Evolutionary conservation across 2,888 invertebrate genomes (phyloP).

Genomic region (Ennomos erosarius): DNA sequence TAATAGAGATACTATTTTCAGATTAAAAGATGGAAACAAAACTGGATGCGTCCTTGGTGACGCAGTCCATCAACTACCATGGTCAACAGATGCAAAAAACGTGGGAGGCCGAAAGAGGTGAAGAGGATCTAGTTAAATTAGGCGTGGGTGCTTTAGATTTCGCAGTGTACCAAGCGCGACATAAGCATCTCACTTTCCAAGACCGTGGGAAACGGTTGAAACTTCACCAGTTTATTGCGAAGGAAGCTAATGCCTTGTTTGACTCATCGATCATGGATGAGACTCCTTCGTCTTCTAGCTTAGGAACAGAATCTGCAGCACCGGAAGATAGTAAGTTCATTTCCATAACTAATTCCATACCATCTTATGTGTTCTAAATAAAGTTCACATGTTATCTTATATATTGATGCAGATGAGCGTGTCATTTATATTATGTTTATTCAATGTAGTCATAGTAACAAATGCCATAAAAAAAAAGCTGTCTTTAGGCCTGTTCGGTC

Average conservation of each 20-base stretch:
- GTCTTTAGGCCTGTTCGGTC: no score
- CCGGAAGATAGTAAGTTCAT: slow-evolving; percentile 84
- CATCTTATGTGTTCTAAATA: no score
- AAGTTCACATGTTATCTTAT: no score
- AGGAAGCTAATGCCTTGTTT: slow-evolving; percentile 92
- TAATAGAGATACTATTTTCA: slow-evolving; percentile 26
- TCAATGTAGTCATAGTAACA: no score
- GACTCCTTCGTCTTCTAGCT: slow-evolving; percentile 75
- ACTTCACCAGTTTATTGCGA: slow-evolving; percentile 94
- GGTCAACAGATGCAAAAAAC: slow-evolving; percentile 95
- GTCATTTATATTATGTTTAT: no score
- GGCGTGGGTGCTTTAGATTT: slow-evolving; percentile 87
- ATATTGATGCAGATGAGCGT: not conserved
- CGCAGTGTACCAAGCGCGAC: slow-evolving; percentile 91
- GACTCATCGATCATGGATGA: slow-evolving; percentile 81
- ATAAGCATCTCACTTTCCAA: slow-evolving; percentile 92
- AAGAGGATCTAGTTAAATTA: slow-evolving; percentile 88
- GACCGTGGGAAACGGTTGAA: slow-evolving; percentile 93
- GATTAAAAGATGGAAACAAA: slow-evolving; percentile 67
- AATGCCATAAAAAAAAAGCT: no score
- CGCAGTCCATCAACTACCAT: slow-evolving; percentile 92
- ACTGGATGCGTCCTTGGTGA: slow-evolving; percentile 84
- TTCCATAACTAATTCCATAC: no score
- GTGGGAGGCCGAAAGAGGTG: slow-evolving; percentile 94
- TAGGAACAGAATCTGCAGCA: slow-evolving; percentile 78